phyloP scores from a whole-genome alignment of 2,888 invertebrate genomes.

The Leucoptera coffeella region DNA sequence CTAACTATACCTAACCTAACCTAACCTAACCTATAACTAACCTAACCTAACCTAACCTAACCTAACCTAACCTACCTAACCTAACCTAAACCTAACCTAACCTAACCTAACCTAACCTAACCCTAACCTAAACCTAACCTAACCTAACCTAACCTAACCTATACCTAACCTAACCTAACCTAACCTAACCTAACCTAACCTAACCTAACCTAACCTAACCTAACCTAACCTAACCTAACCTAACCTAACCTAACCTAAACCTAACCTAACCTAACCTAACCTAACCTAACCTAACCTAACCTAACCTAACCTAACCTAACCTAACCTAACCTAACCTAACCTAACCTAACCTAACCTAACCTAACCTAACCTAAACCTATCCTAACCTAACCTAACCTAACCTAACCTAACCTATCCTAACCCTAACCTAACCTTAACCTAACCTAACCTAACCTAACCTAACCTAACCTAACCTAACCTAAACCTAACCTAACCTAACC shows the following conservation, averaged over 20 bases:
- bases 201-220: neutral
- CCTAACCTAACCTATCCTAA: no score
- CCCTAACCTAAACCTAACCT: constrained; percentile 4
- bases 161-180: constrained; percentile 4
- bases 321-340: no score
- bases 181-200: neutral
- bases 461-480: no score
- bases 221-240: constrained; percentile 3
- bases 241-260: no score
- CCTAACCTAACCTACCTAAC: no score
- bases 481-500: no score
- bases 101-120: constrained; percentile 2
- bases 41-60: constrained; percentile 2
- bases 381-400: no score
- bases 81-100: constrained; percentile 3
- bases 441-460: no score
- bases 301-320: neutral
- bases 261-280: constrained; percentile 3
- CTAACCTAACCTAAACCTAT: no score
- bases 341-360: no score
- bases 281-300: constrained; percentile 2
- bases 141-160: no score
- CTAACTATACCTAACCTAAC: constrained; percentile 3
- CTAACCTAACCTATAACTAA: constrained; percentile 4
- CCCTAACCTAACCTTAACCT: no score